Percentiles rank a stretch among this genome's conserved stretches.
phyloP scores from a whole-genome alignment of 2,888 invertebrate genomes.

The Caenorhabditis afra region DNA sequence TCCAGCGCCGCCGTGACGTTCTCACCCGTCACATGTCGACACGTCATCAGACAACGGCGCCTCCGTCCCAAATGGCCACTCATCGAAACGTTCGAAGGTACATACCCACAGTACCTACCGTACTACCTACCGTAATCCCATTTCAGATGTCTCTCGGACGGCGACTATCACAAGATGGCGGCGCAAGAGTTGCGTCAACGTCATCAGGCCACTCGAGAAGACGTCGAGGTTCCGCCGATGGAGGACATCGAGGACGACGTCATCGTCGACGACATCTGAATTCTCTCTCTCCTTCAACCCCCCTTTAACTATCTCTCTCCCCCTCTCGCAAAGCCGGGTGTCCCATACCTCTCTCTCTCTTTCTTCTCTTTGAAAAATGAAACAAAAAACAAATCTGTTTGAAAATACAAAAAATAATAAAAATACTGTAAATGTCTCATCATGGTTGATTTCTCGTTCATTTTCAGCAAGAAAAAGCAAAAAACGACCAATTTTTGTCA shows the following conservation, averaged over 20 bases:
- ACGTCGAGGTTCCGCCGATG: conserved; percentile 62
- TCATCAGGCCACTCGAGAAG: conserved; percentile 44
- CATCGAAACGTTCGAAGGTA: conserved; percentile 65
- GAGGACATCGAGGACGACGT: conserved; percentile 72
- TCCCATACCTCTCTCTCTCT: too few species aligned
- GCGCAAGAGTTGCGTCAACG: conserved; percentile 42
- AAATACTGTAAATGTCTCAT: too few species aligned
- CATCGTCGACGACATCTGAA: conserved; percentile 60
- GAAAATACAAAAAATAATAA: too few species aligned
- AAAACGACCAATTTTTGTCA: background rate
- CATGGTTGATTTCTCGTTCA: too few species aligned
- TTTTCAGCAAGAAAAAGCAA: background rate
- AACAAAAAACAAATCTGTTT: background rate
- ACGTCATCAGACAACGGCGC: conserved; percentile 71
- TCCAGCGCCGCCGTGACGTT: conserved; percentile 77
- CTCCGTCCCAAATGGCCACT: conserved; percentile 58
- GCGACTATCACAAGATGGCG: conserved; percentile 52
- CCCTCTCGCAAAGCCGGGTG: too few species aligned
- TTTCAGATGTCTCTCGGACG: conserved; percentile 55
- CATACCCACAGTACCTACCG: conserved; percentile 7
- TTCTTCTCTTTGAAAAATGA: too few species aligned
- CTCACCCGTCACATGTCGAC: conserved; percentile 79
- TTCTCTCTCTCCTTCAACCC: too few species aligned
- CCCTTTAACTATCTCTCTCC: too few species aligned
- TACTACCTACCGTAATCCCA: background rate